phyloP scores from a whole-genome alignment of 2,797 vertebrate genomes.

The Sorex maritimensis region DNA sequence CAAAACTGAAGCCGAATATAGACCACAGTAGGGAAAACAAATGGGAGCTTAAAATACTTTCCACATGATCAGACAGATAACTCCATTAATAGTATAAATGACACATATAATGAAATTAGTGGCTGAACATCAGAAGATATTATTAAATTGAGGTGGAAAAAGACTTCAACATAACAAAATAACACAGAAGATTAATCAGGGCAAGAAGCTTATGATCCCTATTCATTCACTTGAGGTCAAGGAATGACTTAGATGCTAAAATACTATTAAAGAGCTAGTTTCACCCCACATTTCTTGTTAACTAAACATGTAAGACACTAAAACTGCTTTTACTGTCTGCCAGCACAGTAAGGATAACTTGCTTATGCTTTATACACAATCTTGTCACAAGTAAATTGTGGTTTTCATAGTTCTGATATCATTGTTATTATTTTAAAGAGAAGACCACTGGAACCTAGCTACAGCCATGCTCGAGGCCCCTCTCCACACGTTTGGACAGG shows the following conservation, averaged over 20 bases:
- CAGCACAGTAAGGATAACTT: slow-evolving; percentile 54
- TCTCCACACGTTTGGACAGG: too few species aligned
- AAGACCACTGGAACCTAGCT: too few species aligned
- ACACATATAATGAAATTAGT: slow-evolving; percentile 43
- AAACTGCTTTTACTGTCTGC: slow-evolving; percentile 63
- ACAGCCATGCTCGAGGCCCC: too few species aligned
- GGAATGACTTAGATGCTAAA: slow-evolving; percentile 66
- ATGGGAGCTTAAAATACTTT: slow-evolving; percentile 3
- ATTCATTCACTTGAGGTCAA: background rate
- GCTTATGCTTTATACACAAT: slow-evolving; percentile 78
- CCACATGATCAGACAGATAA: background rate
- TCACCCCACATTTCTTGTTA: slow-evolving; percentile 35
- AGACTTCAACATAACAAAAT: background rate
- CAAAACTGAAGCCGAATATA: slow-evolving; percentile 19
- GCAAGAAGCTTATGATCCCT: background rate
- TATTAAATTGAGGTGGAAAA: slow-evolving; percentile 66
- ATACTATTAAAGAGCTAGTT: slow-evolving; percentile 61
- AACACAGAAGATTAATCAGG: slow-evolving; percentile 55
- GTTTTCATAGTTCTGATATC: slow-evolving; percentile 62
- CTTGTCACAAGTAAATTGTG: slow-evolving; percentile 56
- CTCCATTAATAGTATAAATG: background rate
- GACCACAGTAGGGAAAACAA: background rate
- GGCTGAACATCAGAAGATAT: slow-evolving; percentile 31
- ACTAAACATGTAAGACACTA: slow-evolving; percentile 43
- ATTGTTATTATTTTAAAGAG: background rate